Percentiles rank a stretch among this genome's conserved stretches.
Evolutionary conservation across 1,140 invertebrate genomes (phyloP).

Genomic region (Homalodisca vitripennis): DNA sequence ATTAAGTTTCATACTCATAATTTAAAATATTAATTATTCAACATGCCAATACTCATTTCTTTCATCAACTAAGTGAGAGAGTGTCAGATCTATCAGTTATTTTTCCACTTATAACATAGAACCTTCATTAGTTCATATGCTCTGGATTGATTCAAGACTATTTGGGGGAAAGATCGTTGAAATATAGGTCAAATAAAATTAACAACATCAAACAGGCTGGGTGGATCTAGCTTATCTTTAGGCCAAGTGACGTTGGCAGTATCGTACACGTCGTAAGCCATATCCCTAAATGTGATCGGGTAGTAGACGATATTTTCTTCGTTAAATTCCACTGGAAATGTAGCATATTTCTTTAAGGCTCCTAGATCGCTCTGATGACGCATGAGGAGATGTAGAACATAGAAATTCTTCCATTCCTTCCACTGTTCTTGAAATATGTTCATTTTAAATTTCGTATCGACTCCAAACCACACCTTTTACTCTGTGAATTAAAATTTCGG

Average conservation of each 20-base stretch:
- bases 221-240: too few species aligned
- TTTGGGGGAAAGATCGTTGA: too few species aligned
- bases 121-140: too few species aligned
- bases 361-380: not conserved
- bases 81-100: too few species aligned
- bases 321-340: not conserved
- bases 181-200: too few species aligned
- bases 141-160: too few species aligned
- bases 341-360: not conserved
- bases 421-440: not conserved
- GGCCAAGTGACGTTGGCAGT: not conserved
- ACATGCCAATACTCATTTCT: too few species aligned
- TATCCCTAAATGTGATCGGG: constrained; percentile 1
- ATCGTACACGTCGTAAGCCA: constrained; percentile 9
- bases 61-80: too few species aligned
- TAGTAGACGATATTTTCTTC: not conserved
- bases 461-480: constrained; percentile 1
- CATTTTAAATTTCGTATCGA: not conserved
- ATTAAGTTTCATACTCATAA: too few species aligned
- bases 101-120: too few species aligned
- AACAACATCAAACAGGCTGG: too few species aligned
- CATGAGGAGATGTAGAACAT: not conserved
- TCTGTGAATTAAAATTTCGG: constrained; percentile 34
- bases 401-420: not conserved
- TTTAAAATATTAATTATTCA: too few species aligned